phyloP scores from a whole-genome alignment of 2,797 vertebrate genomes.

The Microcaecilia unicolor region DNA sequence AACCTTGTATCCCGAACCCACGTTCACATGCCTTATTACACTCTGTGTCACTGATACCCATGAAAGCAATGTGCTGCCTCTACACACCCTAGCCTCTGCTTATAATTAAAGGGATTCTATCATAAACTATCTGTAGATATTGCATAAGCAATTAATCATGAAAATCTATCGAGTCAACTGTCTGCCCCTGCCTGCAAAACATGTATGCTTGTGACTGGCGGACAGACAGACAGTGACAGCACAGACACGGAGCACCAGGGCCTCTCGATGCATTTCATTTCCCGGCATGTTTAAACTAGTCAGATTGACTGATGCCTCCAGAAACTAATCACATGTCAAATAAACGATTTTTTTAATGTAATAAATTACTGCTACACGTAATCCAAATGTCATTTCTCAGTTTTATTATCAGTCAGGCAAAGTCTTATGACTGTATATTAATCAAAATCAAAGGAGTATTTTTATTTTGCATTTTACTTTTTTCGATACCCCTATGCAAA shows the following conservation, averaged over 20 bases:
- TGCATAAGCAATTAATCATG: conserved; percentile 62
- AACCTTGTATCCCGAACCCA: too few relatives aligned
- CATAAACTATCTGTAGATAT: too few relatives aligned
- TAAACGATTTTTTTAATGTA: conserved; percentile 79
- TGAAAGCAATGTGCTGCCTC: too few relatives aligned
- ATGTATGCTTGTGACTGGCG: conserved; percentile 58
- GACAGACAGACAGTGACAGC: too few relatives aligned
- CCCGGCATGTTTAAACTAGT: conserved; percentile 69
- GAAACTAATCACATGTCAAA: conserved; percentile 78
- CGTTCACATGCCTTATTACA: too few relatives aligned
- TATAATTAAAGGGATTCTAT: conserved; percentile 40
- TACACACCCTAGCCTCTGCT: conserved; percentile 48
- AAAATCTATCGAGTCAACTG: conserved; percentile 60
- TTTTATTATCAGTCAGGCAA: conserved; percentile 76
- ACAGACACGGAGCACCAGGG: conserved; percentile 50
- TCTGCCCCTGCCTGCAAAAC: conserved; percentile 44
- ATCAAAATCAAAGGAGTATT: conserved; percentile 61
- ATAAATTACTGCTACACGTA: conserved; percentile 77
- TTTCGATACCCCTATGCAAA: conserved; percentile 63
- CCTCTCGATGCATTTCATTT: conserved; percentile 54
- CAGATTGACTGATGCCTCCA: conserved; percentile 71
- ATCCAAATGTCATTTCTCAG: conserved; percentile 79
- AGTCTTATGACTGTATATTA: conserved; percentile 75
- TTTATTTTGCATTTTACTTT: too few relatives aligned
- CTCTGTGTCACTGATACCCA: too few relatives aligned